Base-by-base conservation (phyloP, 1,140 invertebrate species). In the Hyles euphorbiae region DNA sequence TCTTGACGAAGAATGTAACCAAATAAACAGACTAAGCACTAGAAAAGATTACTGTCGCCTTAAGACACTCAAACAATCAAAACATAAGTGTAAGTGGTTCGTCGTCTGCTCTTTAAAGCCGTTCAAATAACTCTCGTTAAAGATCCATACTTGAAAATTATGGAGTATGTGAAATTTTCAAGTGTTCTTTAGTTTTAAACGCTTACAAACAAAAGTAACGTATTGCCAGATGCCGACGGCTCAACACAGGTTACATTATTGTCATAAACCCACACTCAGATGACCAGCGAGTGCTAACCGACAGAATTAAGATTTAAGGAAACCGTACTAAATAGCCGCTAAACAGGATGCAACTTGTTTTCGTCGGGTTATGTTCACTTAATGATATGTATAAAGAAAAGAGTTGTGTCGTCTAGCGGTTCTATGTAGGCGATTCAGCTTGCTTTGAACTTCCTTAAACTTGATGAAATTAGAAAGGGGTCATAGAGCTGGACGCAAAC, bases 201-300 rank as follows among this genome's bases (percentile, higher is more conserved):
- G 72, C 73, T 83, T 79, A 77, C 77, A 78, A 84, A 84, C 80
- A 87, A 83, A 87, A 81, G 72, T 83, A 74, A 83, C 60, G 77
- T 83, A 84, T 76, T 79, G 70, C 69, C 58, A 64, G 71, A 76
- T 73, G 76, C 72, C 72, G 69, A 63, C 74, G 76, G 72, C 70
- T 70, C 73, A 61, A 67, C 74, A 72, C 78, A 81, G 74, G 73
- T 75, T 80, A 84, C 81, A 79, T 61, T 83, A 80, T 78, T 83
- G 79, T 81, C 74, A 78, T 85, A 83, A 76, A 78, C 75, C 70
- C 68, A 81, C 71, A 74, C 74, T 62, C 34, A 51, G 58, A 43
- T 60, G 59, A 55, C 45, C 65, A 34, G 59, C 58, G 53, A 46
- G 60, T 70, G 70, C 72, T 69, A 81, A 44, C 66, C 75, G 70